Percentiles rank a stretch among this genome's conserved stretches.
These are phyloP conservation scores for Alentia gelatinosa DNA, from an alignment of 2,888 invertebrate genomes.

Conservation along the genomic window DNA sequence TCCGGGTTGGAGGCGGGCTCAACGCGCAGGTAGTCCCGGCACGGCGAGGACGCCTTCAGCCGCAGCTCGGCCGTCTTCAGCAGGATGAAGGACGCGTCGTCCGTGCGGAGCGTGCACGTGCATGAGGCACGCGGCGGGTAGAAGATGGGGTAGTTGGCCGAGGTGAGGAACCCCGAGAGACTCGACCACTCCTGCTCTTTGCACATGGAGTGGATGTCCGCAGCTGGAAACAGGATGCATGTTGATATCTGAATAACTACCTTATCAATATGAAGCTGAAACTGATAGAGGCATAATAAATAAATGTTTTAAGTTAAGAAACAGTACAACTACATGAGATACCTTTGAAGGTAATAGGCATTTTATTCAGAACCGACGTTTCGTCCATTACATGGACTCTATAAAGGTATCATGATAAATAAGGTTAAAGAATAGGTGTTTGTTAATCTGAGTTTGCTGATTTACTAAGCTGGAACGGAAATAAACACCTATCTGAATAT, in stretches of 20 bases:
- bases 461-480: too few species aligned
- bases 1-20: neutral
- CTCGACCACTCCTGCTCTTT: neutral
- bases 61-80: slow-evolving; percentile 53
- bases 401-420: too few species aligned
- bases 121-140: slow-evolving; percentile 45
- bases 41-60: slow-evolving; percentile 18
- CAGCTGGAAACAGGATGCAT: neutral
- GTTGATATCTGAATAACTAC: neutral
- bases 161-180: slow-evolving; percentile 29
- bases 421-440: too few species aligned
- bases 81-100: slow-evolving; percentile 33
- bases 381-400: too few species aligned
- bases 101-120: slow-evolving; percentile 14
- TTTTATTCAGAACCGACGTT: too few species aligned
- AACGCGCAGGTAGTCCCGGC: slow-evolving; percentile 44
- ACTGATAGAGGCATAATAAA: too few species aligned
- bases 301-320: too few species aligned
- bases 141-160: slow-evolving; percentile 55
- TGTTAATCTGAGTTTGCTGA: too few species aligned
- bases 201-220: slow-evolving; percentile 34
- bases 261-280: too few species aligned
- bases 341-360: too few species aligned
- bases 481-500: too few species aligned
- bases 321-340: too few species aligned